Percentiles rank a stretch among this genome's conserved stretches.
Conservation (phyloP, 2,888 invertebrate genomes). For the Himalopsyche kuldschensis region DNA sequence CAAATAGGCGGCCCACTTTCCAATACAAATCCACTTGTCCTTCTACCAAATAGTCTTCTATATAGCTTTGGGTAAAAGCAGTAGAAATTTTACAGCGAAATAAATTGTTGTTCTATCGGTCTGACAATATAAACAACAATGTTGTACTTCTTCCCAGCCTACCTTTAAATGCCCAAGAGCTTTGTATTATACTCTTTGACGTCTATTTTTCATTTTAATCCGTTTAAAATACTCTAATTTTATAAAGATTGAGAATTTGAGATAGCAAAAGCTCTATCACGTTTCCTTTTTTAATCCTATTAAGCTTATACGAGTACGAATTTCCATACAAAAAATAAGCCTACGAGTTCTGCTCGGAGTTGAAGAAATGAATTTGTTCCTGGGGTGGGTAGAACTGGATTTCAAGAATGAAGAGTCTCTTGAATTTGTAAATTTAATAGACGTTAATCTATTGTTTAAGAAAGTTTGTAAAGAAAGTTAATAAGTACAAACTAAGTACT, state of each 20-base stretch:
- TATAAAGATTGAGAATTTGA: background rate
- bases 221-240: constrained; percentile 6
- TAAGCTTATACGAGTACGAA: background rate
- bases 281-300: constrained; percentile 4
- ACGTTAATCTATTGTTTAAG: background rate
- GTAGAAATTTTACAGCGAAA: background rate
- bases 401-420: background rate
- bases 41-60: background rate
- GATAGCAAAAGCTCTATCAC: background rate
- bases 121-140: background rate
- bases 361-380: background rate
- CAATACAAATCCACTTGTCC: constrained; percentile 26
- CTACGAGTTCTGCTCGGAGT: background rate
- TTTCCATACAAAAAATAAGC: background rate
- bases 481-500: background rate
- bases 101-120: background rate
- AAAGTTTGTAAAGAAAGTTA: background rate
- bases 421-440: background rate
- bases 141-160: background rate
- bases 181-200: background rate
- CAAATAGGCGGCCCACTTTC: constrained; percentile 29
- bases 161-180: background rate
- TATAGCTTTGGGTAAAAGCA: background rate
- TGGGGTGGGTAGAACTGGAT: background rate
- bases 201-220: constrained; percentile 2